phyloP scores from a whole-genome alignment of 2,888 invertebrate genomes.

The Marasmarcha lunaedactyla region DNA sequence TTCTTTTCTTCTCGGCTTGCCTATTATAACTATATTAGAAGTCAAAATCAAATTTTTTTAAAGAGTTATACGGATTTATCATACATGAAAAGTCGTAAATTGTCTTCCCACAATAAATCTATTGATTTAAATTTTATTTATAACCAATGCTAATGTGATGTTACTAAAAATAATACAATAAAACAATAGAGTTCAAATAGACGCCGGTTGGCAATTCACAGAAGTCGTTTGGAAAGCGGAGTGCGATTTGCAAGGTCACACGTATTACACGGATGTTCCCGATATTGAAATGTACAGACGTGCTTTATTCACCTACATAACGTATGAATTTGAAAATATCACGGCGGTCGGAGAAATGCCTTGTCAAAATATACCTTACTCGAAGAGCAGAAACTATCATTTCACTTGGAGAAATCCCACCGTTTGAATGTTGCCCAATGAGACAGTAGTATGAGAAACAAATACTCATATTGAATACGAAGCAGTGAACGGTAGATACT shows the following conservation, averaged over 20 bases:
- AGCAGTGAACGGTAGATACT: conserved; percentile 65
- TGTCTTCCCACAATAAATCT: no score
- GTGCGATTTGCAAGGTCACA: conserved; percentile 71
- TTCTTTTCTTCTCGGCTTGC: no score
- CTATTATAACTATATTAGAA: no score
- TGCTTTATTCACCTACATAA: conserved; percentile 71
- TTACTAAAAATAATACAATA: no score
- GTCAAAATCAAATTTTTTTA: no score
- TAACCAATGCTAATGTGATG: not conserved
- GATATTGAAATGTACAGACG: conserved; percentile 69
- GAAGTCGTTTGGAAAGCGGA: conserved; percentile 70
- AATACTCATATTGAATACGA: conserved; percentile 69
- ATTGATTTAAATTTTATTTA: no score
- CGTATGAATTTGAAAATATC: conserved; percentile 61
- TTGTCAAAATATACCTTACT: conserved; percentile 41
- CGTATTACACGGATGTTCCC: conserved; percentile 71
- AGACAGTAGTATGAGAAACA: conserved; percentile 68
- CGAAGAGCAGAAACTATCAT: conserved; percentile 31
- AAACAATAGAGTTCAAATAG: conserved; percentile 25
- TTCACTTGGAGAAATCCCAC: conserved; percentile 37
- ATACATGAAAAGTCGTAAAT: no score
- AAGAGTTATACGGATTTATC: no score
- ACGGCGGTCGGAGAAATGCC: conserved; percentile 28
- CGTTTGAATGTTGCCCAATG: conserved; percentile 54
- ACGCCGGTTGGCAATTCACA: conserved; percentile 45